These are phyloP conservation scores for Crocodylus rhombifer DNA, from an alignment of 2,797 vertebrate genomes.

Conservation along the genomic window DNA sequence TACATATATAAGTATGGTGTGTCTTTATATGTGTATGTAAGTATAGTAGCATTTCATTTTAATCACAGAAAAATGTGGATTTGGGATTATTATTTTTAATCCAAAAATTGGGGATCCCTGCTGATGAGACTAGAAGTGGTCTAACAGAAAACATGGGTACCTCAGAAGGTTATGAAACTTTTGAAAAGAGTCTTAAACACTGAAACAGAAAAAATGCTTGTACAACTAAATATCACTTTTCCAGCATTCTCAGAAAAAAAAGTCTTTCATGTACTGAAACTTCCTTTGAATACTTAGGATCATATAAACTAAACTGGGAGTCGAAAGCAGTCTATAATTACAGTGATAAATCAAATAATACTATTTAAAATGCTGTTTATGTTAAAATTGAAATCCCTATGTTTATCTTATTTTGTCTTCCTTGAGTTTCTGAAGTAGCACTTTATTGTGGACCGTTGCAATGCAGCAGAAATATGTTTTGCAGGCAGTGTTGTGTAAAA, in stretches of 20 bases:
- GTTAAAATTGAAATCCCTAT: background rate
- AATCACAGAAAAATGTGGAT: no score
- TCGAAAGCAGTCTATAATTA: background rate
- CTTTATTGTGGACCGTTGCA: background rate
- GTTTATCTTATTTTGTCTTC: background rate
- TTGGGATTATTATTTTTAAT: no score
- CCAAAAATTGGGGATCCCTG: no score
- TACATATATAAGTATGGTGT: no score
- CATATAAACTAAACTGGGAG: background rate
- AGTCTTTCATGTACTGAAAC: background rate
- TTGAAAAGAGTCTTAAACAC: fast-evolving
- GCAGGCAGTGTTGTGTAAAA: background rate
- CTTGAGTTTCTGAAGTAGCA: background rate
- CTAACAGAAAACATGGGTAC: slow-evolving; percentile 8
- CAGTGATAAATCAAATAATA: background rate
- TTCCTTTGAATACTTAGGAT: background rate
- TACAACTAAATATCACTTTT: background rate
- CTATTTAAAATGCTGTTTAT: background rate
- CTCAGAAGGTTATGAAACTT: background rate
- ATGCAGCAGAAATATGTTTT: background rate
- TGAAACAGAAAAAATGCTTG: background rate
- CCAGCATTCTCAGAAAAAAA: background rate
- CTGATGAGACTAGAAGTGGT: background rate
- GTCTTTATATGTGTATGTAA: no score
- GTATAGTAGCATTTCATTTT: no score